Evolutionary conservation across 2,888 invertebrate species (phyloP), one percentile per base, ranked within the genome.

Genomic region (Crematogaster levior): DNA sequence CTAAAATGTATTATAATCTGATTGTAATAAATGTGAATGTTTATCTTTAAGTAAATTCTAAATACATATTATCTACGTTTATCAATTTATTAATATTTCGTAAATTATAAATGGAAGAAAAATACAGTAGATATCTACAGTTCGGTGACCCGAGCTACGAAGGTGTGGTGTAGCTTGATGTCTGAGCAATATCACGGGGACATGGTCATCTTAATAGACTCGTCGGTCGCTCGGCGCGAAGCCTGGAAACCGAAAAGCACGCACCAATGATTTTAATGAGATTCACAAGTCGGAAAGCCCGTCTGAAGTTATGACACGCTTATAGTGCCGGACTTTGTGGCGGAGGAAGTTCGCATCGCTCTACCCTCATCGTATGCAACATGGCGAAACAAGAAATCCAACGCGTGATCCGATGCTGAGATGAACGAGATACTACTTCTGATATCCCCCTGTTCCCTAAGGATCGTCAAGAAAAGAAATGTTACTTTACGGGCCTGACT

Each of bases 211-310:
- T 94, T 94, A 93, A 94, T 94, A 86, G 93, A 93, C 92, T 93
- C 92, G 90, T 91, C 89, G 89, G 89, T 90, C 88, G 90, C 84
- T 86, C 86, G 85, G 86, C 84, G 90, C 89, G 89, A 91, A 91
- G 74, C 86, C 84, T 82, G 91, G 90, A 91, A 92, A 92, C 91
- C 91, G 89, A 91, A 89, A 91, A 88, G 86, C 91, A 93, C 93
- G 94, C 94, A 92, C 92, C 94, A 92, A 92, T 93, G 93, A 91
- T 90, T 94, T 94, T 94, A 94, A 94, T 94, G 94, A 94, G 94
- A 94, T 94, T 93, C 93, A 87, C 91, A 91, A 93, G 92, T 92
- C 90, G 87, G 89, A 87, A 86, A 83, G 83, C 83, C 85, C 82
- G 86, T 88, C 89, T 90, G 90, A 89, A 86, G 86, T 82, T 85